Evolutionary conservation across 2,888 invertebrate species (phyloP), one percentile per base, ranked within the genome.

Genomic region (Caenorhabditis virilis): DNA sequence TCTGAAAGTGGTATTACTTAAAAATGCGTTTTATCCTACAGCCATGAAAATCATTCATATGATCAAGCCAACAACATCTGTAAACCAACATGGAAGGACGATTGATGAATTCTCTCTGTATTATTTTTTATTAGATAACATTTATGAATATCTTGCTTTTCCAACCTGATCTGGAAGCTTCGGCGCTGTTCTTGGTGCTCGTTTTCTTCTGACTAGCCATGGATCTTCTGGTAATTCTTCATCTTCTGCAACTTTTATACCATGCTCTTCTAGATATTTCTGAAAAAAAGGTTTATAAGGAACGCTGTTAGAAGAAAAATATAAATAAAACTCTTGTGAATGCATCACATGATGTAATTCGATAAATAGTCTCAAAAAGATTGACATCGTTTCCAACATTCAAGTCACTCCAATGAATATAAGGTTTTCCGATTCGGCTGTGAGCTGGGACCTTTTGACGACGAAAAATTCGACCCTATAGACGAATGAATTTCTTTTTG

Each of bases 331-430:
- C 71, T 49, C 57, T 39, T 15, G 72, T 69, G 25, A 69, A 69
- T 2, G 46, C 36, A 38, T 72, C 72, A 41, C 72, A 72, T 6
- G 55, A 55, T 2, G 69, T 67, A 6, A 72, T 58, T 50, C 66
- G 51, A 41, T 72, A 72, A 33, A 55, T 69, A 1, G 55, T 72
- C 18, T 72, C 70, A 23, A 71, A 72, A 7, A 72, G 30, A 25
- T 72, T 69, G 13, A 75, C 49, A 52, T 72, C 71, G 15, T 45
- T 60, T 11, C 75, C 72, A 6, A 75, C 48, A 39, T 69, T 62
- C 35, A 75, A 33, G 43, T 72, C 72, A 56, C 65, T 63, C 72
- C 72, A 75, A 23, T 71, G 72, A 0, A 72, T 59, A 35, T 66
- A 65, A 27, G 64, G 51, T 25, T 65, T 62, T 5, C 66, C 69